phyloP scores from a whole-genome alignment of 2,888 invertebrate genomes.

The Halictus ligatus region DNA sequence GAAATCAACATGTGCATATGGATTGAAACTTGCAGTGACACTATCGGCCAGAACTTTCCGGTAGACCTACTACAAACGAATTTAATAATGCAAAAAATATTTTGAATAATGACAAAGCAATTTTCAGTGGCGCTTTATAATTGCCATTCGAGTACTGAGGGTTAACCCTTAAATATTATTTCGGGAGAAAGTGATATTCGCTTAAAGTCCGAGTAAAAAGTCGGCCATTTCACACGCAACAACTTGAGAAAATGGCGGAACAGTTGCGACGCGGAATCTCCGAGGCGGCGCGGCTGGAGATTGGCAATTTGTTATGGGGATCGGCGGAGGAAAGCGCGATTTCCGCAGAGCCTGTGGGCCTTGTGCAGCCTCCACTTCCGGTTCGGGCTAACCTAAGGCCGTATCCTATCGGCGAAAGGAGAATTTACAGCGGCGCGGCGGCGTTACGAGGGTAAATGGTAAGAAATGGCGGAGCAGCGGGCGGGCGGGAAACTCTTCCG shows the following conservation, averaged over 20 bases:
- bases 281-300: slow-evolving; percentile 65
- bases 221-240: background rate
- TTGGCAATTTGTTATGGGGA: slow-evolving; percentile 77
- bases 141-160: too few species aligned
- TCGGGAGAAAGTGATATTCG: background rate
- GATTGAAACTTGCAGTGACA: too few species aligned
- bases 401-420: slow-evolving; percentile 61
- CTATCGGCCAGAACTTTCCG: too few species aligned
- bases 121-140: too few species aligned
- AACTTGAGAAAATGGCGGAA: slow-evolving; percentile 60
- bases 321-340: slow-evolving; percentile 25
- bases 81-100: too few species aligned
- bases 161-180: background rate
- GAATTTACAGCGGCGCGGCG: slow-evolving; percentile 64
- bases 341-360: background rate
- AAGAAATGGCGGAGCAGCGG: slow-evolving; percentile 57
- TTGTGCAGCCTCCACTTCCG: background rate
- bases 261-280: slow-evolving; percentile 64
- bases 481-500: slow-evolving; percentile 62
- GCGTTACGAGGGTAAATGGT: slow-evolving; percentile 64
- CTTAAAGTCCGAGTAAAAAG: background rate
- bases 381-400: background rate
- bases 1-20: too few species aligned
- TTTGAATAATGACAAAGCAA: too few species aligned
- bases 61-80: too few species aligned